Base-by-base conservation (phyloP, 1,140 invertebrate species). In the Chymomyza costata region DNA sequence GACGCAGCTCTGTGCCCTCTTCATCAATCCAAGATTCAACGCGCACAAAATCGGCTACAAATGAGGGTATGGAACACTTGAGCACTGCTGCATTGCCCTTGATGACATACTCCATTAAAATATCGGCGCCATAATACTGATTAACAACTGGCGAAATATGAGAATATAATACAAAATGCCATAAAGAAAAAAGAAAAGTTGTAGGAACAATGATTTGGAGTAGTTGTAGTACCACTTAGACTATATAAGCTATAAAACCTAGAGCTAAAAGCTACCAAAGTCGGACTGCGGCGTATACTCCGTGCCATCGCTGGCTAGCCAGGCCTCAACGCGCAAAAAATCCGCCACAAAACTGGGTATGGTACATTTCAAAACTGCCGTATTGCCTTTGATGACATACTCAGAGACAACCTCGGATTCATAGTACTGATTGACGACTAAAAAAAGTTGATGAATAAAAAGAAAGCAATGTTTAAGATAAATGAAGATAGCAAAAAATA, bases 311-410 rank as follows among this genome's bases (percentile, higher is more conserved):
- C 91, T 93, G 67, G 93, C 91, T 53, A 94, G 90, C 96, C 96
- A 98, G 47, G 93, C 90, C 69, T 95, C 93, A 5, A 97, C 94
- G 69, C 91, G 90, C 19, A 97, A 93, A 85, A 96, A 97, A 87
- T 97, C 95, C 34, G 93, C 91, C 31, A 97, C 94, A 86, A 96
- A 97, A 48, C 92, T 93, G 11, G 96, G 96, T 66, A 97, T 96
- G 65, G 92, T 94, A 86, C 96, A 97, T 86, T 96, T 96, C 31
- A 97, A 86, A 39, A 97, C 93, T 14, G 95, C 96, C 35, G 95
- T 93, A 86, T 97, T 97, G 41, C 95, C 95, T 48, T 93, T 90
- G 74, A 97, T 97, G 17, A 96, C 94, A 86, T 96, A 96, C 76
- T 95, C 95, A 31, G 95, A 95, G n/a, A 95, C 92, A 41, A 96